Percentiles rank a stretch among this genome's conserved stretches.
These are phyloP conservation scores for Drosophila suzukii DNA, from an alignment of 1,140 invertebrate species.

Conservation along the genomic window DNA sequence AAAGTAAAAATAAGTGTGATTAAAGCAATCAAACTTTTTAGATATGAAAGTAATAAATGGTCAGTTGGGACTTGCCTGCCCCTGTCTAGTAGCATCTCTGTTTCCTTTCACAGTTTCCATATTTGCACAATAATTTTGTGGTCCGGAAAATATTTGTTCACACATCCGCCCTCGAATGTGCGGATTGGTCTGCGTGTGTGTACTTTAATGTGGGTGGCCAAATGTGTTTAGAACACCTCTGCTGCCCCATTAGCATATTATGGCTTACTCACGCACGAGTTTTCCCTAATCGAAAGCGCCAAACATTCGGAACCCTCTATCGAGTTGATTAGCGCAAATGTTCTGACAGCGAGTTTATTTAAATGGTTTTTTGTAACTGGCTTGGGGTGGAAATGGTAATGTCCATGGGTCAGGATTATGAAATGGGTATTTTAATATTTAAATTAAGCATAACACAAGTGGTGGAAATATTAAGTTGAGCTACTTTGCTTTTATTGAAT, in stretches of 20 bases:
- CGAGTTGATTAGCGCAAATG: slow-evolving; percentile 72
- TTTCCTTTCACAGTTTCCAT: slow-evolving; percentile 67
- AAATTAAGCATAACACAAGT: neutral
- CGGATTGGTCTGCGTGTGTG: slow-evolving; percentile 19
- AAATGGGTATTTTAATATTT: neutral
- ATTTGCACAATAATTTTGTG: slow-evolving; percentile 80
- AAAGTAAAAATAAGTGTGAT: neutral
- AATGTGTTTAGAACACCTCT: slow-evolving; percentile 61
- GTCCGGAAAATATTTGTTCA: slow-evolving; percentile 75
- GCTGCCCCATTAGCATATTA: slow-evolving; percentile 70
- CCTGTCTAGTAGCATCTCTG: slow-evolving; percentile 5
- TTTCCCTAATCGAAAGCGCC: slow-evolving; percentile 52
- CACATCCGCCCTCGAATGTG: slow-evolving; percentile 51
- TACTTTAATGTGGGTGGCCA: slow-evolving; percentile 30
- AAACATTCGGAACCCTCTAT: slow-evolving; percentile 50
- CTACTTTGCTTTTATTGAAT: neutral
- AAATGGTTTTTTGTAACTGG: slow-evolving; percentile 34
- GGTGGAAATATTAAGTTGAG: neutral
- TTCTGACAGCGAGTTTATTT: slow-evolving; percentile 43
- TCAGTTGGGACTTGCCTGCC: neutral
- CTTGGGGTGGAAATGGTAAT: slow-evolving; percentile 1
- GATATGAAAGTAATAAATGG: slow-evolving; percentile 15
- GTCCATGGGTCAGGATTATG: neutral
- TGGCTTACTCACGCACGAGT: slow-evolving; percentile 64
- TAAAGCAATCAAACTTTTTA: slow-evolving; percentile 21